These are phyloP conservation scores for Cryptoblepharus egeriae DNA, from an alignment of 2,797 vertebrate species.

Conservation along the genomic window DNA sequence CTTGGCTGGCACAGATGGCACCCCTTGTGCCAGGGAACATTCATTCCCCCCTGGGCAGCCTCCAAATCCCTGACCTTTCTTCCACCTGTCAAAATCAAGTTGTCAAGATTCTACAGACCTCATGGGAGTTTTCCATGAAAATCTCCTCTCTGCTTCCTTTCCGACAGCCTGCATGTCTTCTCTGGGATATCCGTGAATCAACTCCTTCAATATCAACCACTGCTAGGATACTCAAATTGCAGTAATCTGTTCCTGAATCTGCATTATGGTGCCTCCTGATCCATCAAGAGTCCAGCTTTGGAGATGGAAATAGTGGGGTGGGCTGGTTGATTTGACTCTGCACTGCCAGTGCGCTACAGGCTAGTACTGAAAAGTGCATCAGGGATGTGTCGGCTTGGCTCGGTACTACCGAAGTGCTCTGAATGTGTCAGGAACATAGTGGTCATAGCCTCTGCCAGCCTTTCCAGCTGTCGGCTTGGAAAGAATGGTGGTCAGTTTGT, in stretches of 20 bases:
- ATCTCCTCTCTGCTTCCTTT: conserved; percentile 21
- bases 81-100: conserved; percentile 55
- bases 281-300: too few relatives aligned
- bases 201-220: neutral
- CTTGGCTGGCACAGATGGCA: conserved; percentile 48
- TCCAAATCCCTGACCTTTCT: conserved; percentile 48
- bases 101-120: conserved; percentile 44
- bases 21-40: conserved; percentile 35
- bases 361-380: too few relatives aligned
- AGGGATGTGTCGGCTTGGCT: too few relatives aligned
- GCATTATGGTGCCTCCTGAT: neutral
- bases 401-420: too few relatives aligned
- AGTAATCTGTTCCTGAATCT: neutral
- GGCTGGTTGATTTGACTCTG: too few relatives aligned
- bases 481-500: too few relatives aligned
- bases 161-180: neutral
- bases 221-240: neutral
- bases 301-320: too few relatives aligned
- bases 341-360: too few relatives aligned
- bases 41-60: conserved; percentile 49
- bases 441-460: too few relatives aligned
- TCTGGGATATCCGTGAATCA: neutral
- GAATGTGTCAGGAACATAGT: too few relatives aligned
- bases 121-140: conserved; percentile 39
- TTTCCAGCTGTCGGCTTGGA: too few relatives aligned